These are phyloP conservation scores for Knipowitschia caucasica DNA, from an alignment of 2,797 vertebrate species.

Conservation along the genomic window DNA sequence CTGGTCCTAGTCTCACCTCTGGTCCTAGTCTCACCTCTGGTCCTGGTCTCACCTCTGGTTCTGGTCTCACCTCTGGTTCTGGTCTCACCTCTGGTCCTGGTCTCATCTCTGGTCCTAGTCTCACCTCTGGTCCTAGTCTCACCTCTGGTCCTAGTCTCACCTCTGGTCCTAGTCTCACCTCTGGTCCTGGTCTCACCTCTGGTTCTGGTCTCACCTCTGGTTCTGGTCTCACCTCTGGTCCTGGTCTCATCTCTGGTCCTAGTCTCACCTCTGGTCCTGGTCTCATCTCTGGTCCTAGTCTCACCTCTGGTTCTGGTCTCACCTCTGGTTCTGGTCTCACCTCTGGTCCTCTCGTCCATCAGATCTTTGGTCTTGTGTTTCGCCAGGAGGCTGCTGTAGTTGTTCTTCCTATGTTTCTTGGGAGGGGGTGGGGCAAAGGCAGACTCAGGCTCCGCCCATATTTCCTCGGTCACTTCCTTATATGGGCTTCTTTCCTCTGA, in stretches of 20 bases:
- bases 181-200: background rate
- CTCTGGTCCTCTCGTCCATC: constrained; percentile 95
- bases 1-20: too few species aligned
- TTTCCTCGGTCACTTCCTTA: constrained; percentile 95
- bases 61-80: background rate
- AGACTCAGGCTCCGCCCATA: constrained; percentile 93
- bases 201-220: background rate
- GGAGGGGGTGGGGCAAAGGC: constrained; percentile 89
- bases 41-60: background rate
- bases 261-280: background rate
- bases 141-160: too few species aligned
- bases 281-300: too few species aligned
- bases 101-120: too few species aligned
- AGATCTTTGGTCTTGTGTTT: constrained; percentile 91
- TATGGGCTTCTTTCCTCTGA: constrained; percentile 91
- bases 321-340: constrained; percentile 51
- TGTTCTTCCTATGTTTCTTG: constrained; percentile 94
- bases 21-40: too few species aligned
- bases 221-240: background rate
- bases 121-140: too few species aligned
- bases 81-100: background rate
- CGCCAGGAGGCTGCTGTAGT: constrained; percentile 76
- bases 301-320: background rate
- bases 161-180: too few species aligned
- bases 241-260: background rate